phyloP scores from a whole-genome alignment of 2,113 vertebrate species.

The Alethe castanea region DNA sequence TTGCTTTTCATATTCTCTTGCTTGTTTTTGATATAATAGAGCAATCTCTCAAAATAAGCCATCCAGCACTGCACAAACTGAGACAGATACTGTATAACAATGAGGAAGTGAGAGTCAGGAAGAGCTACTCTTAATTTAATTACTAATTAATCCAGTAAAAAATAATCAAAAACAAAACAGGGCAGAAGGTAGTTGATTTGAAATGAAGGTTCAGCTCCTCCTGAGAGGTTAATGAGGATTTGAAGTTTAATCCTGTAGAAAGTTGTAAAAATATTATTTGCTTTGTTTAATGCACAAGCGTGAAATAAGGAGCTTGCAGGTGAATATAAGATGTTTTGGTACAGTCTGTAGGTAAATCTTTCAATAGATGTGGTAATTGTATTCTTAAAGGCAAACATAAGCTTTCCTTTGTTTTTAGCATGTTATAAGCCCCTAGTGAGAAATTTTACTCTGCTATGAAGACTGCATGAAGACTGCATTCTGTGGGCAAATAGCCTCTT shows the following conservation, averaged over 20 bases:
- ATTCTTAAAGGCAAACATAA: background rate
- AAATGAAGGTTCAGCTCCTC: background rate
- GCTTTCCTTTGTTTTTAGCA: background rate
- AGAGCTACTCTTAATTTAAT: constrained; percentile 21
- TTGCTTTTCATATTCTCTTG: constrained; percentile 56
- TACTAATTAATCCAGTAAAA: constrained; percentile 32
- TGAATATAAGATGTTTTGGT: background rate
- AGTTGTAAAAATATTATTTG: background rate
- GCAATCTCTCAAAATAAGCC: background rate
- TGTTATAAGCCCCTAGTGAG: background rate
- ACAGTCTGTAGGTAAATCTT: background rate
- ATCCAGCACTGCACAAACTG: background rate
- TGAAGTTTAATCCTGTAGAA: background rate
- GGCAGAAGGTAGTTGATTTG: background rate
- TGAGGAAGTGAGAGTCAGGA: background rate
- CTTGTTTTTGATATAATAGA: constrained; percentile 29
- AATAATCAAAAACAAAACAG: background rate
- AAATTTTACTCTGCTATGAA: background rate
- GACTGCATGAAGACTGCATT: background rate
- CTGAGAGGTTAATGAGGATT: background rate
- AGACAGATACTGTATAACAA: background rate
- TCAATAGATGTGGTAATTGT: background rate
- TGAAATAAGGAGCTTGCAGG: background rate
- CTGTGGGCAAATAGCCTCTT: background rate
- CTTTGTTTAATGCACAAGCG: background rate